Evolutionary conservation across 2,113 vertebrate species (phyloP).

Genomic region (Ageneiosus marmoratus): DNA sequence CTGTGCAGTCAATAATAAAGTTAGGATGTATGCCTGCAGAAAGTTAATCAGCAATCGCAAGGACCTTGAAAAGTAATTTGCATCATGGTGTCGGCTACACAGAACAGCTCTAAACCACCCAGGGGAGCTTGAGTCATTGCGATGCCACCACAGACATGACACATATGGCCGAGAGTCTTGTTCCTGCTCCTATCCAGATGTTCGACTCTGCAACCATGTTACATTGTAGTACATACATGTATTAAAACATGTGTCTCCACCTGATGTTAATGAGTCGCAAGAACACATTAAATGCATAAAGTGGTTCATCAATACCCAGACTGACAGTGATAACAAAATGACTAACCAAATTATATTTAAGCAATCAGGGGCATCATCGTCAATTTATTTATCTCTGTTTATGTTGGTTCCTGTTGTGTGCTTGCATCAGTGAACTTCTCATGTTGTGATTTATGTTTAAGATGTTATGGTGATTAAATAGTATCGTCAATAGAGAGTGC

Average conservation of each 20-base stretch:
- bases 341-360: neutral
- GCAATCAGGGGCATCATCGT: neutral
- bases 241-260: neutral
- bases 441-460: neutral
- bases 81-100: conserved; percentile 81
- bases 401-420: neutral
- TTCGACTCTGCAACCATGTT: neutral
- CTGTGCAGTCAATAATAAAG: conserved; percentile 99
- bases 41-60: conserved; percentile 97
- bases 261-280: neutral
- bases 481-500: neutral
- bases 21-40: conserved; percentile 93
- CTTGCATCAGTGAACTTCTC: neutral
- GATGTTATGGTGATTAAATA: neutral
- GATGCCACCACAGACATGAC: conserved; percentile 41
- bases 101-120: conserved; percentile 74
- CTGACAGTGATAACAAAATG: neutral
- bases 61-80: conserved; percentile 98
- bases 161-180: conserved; percentile 22
- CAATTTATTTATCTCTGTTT: neutral
- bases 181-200: conserved; percentile 8
- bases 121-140: conserved; percentile 65
- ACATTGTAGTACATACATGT: neutral
- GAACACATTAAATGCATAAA: conserved; percentile 1
- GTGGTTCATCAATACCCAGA: neutral